A percentile compares a stretch with the other conserved stretches of the same genome.
Conservation (phyloP, 2,888 invertebrate genomes). For the Sialis lutaria region DNA sequence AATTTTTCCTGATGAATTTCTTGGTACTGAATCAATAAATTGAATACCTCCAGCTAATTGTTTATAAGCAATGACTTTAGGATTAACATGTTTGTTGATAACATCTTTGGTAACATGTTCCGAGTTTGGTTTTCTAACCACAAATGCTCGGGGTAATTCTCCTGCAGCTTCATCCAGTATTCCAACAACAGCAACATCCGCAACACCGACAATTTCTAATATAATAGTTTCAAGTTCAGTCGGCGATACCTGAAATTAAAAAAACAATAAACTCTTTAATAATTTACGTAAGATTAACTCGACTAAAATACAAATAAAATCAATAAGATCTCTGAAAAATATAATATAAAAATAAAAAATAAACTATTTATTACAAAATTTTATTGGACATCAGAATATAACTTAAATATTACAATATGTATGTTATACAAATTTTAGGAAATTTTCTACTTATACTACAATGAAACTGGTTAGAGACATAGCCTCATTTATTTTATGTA, state of each 20-base stretch:
- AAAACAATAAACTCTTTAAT: constrained; percentile 1
- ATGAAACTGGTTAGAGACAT: too few species aligned
- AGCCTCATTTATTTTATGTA: too few species aligned
- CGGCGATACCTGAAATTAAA: constrained; percentile 54
- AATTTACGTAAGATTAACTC: too few species aligned
- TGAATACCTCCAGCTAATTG: constrained; percentile 50
- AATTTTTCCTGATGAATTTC: constrained; percentile 62
- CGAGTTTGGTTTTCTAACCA: constrained; percentile 37
- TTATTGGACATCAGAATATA: too few species aligned
- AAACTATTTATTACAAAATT: too few species aligned
- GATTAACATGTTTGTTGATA: constrained; percentile 35
- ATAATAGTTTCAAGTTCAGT: constrained; percentile 68
- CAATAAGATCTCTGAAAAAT: too few species aligned
- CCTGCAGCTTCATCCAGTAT: constrained; percentile 50
- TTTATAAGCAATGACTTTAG: constrained; percentile 56
- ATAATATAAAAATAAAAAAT: too few species aligned
- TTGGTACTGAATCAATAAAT: constrained; percentile 51
- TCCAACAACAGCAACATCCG: constrained; percentile 66
- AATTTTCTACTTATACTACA: too few species aligned
- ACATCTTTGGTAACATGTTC: constrained; percentile 34
- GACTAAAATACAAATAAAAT: too few species aligned
- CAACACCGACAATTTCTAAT: constrained; percentile 49
- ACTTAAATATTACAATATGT: too few species aligned
- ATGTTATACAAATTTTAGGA: too few species aligned
- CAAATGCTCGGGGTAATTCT: constrained; percentile 57